Evolutionary conservation across 2,888 invertebrate genomes (phyloP).

Genomic region (Cybosia mesomella): DNA sequence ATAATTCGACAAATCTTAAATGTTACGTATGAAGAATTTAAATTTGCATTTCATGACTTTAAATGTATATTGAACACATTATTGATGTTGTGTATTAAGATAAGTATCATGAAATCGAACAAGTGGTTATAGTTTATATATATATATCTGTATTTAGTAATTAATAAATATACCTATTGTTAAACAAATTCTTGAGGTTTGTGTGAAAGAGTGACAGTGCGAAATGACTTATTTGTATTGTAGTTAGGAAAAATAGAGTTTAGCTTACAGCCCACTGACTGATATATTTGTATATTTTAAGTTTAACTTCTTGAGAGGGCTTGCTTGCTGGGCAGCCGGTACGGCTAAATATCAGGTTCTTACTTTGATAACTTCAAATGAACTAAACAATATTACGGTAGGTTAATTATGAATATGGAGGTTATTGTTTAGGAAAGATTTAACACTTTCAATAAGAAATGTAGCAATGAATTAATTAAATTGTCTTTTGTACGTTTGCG

Average conservation of each 20-base stretch:
- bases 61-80: slow-evolving; percentile 62
- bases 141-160: slow-evolving; percentile 58
- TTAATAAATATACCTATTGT: slow-evolving; percentile 54
- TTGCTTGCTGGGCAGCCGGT: slow-evolving; percentile 44
- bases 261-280: slow-evolving; percentile 78
- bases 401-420: slow-evolving; percentile 31
- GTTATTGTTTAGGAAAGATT: slow-evolving; percentile 31
- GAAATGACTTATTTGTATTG: slow-evolving; percentile 58
- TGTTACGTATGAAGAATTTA: slow-evolving; percentile 57
- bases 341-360: slow-evolving; percentile 32
- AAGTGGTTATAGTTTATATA: slow-evolving; percentile 69
- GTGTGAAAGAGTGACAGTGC: slow-evolving; percentile 46
- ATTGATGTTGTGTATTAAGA: slow-evolving; percentile 74
- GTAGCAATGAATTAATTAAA: slow-evolving; percentile 40
- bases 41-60: slow-evolving; percentile 72
- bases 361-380: slow-evolving; percentile 28
- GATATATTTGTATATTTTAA: slow-evolving; percentile 82
- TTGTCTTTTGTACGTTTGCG: slow-evolving; percentile 33
- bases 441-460: slow-evolving; percentile 33
- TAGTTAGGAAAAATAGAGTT: slow-evolving; percentile 68
- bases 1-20: slow-evolving; percentile 6
- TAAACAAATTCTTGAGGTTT: slow-evolving; percentile 52
- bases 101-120: slow-evolving; percentile 81
- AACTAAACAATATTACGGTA: slow-evolving; percentile 38
- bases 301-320: slow-evolving; percentile 72